Evolutionary conservation across 2,888 invertebrate genomes (phyloP).

Genomic region (Plagodis pulveraria): DNA sequence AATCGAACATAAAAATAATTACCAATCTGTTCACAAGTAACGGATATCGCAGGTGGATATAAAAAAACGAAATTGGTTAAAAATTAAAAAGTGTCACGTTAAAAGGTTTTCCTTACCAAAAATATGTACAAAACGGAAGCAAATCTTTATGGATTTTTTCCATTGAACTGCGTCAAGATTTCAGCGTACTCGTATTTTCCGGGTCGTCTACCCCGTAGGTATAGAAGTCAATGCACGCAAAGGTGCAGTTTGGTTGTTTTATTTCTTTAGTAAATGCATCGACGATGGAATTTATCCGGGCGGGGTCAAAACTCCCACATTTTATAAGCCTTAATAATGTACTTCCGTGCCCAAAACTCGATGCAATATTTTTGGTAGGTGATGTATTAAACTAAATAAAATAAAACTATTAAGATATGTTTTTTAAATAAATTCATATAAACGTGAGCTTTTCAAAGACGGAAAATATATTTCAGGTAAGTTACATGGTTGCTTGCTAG

Average conservation of each 20-base stretch:
- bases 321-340: conserved; percentile 50
- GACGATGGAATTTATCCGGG: conserved; percentile 57
- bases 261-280: conserved; percentile 45
- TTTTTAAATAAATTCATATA: too few species aligned
- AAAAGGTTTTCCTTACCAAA: too few species aligned
- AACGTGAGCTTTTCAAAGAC: too few species aligned
- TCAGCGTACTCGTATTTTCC: conserved; percentile 35
- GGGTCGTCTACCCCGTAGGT: conserved; percentile 52
- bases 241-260: conserved; percentile 38
- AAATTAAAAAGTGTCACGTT: too few species aligned
- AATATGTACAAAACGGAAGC: conserved; percentile 5
- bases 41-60: too few species aligned
- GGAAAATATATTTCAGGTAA: too few species aligned
- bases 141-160: conserved; percentile 7
- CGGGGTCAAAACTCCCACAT: conserved; percentile 59
- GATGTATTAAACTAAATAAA: too few species aligned
- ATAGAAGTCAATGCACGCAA: conserved; percentile 24
- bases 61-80: too few species aligned
- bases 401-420: too few species aligned
- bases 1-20: too few species aligned
- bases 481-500: too few species aligned
- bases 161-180: conserved; percentile 4
- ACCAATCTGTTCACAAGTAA: too few species aligned
- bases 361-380: background rate
- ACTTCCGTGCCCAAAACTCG: conserved; percentile 41